Conservation (phyloP, 2,888 invertebrate species). For the Diplolepis rosae region DNA sequence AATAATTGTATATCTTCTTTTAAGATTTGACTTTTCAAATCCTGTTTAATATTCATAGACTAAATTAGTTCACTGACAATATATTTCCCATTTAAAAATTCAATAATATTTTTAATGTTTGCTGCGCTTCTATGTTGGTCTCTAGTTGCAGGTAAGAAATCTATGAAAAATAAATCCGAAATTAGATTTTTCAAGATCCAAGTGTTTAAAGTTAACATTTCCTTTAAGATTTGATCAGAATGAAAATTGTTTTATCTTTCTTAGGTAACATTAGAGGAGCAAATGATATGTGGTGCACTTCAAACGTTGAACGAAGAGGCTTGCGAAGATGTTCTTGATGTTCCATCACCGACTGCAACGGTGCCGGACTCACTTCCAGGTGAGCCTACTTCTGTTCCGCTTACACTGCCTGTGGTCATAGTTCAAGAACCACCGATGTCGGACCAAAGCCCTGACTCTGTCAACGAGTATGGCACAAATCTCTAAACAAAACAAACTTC, state of each 20-base stretch:
- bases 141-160: conserved; percentile 49
- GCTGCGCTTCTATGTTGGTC: conserved; percentile 31
- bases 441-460: conserved; percentile 70
- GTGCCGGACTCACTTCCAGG: conserved; percentile 70
- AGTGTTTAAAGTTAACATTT: neutral
- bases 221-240: too few species aligned
- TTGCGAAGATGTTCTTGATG: conserved; percentile 91
- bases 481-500: conserved; percentile 52
- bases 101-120: neutral
- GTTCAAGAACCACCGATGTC: conserved; percentile 70
- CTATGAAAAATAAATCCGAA: conserved; percentile 30
- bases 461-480: conserved; percentile 62
- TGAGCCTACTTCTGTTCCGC: conserved; percentile 69
- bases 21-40: too few species aligned
- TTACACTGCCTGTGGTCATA: conserved; percentile 72
- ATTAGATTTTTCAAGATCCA: neutral
- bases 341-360: conserved; percentile 62
- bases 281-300: conserved; percentile 94
- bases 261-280: conserved; percentile 94
- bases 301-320: conserved; percentile 96
- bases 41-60: too few species aligned
- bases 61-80: too few species aligned
- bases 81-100: too few species aligned
- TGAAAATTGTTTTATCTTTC: conserved; percentile 47
- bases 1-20: too few species aligned